phyloP scores from a whole-genome alignment of 2,113 vertebrate species.

The Syngnathus typhle region DNA sequence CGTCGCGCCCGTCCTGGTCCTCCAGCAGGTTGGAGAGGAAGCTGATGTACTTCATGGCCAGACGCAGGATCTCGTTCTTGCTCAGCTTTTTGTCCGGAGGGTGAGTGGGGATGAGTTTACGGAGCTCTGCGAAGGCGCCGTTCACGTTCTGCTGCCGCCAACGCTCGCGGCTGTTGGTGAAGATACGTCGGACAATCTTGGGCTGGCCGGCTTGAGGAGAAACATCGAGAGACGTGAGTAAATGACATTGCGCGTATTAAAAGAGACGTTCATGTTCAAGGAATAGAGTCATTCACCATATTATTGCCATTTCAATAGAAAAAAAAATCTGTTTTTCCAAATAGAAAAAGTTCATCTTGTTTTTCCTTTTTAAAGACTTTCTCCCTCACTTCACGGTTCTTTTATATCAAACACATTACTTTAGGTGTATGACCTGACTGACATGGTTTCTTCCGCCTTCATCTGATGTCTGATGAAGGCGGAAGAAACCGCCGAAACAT shows the following conservation, averaged over 20 bases:
- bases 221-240: conserved; percentile 48
- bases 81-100: conserved; percentile 92
- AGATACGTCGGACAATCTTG: conserved; percentile 89
- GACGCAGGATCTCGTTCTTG: conserved; percentile 92
- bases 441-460: too few relatives aligned
- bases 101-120: conserved; percentile 91
- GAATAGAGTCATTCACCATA: neutral
- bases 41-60: conserved; percentile 97
- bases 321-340: too few relatives aligned
- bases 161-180: conserved; percentile 90
- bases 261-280: neutral
- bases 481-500: too few relatives aligned
- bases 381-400: too few relatives aligned
- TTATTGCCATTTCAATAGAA: neutral
- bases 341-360: too few relatives aligned
- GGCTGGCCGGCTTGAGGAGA: conserved; percentile 79
- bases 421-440: too few relatives aligned
- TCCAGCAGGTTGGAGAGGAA: conserved; percentile 92
- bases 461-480: too few relatives aligned
- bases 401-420: too few relatives aligned
- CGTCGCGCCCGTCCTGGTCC: conserved; percentile 88
- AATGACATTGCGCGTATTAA: neutral
- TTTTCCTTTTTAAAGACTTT: too few relatives aligned
- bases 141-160: conserved; percentile 97
- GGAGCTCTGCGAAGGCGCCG: conserved; percentile 87